Base-by-base conservation (phyloP, 2,797 vertebrate species). In the Menidia menidia region DNA sequence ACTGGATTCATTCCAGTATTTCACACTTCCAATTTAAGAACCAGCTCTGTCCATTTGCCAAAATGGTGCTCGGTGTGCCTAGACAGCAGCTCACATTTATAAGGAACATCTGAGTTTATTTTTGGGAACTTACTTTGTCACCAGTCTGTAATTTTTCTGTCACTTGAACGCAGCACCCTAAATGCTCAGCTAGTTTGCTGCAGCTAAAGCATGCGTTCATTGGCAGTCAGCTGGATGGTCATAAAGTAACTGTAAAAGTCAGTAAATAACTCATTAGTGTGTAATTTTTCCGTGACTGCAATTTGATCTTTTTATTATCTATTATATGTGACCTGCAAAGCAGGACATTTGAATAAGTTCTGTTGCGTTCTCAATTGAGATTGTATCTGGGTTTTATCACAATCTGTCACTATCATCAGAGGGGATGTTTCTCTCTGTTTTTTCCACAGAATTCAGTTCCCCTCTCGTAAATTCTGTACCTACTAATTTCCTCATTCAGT, bases 401-500 rank as follows among this genome's bases (percentile, higher is more conserved):
- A 6, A 16, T 48, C 32, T 32, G 16, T 9, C 32, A 42, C 1
- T 52, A 14, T 56, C 31, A 32, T 64, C 15, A 25, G 25, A 25
- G 25, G 10, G 18, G 16, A 47, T 62, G 2, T 47, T 4, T 70
- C 6, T 63, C 15, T 39, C 0, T 44, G 1, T 54, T 1, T 57
- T 59, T 68, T 74, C 75, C 5, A 14, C 44, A 55, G 45, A 80
- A 68, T 61, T 73, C 53, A 32, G 44, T 50, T 45, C 25, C 61
- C 19, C 39, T 44, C 58, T 41, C 39, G 35, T 6, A 55, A 55
- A 15, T 10, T 35, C 52, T 62, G 1, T 14, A 64, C n/a, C 41
- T 25, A 30, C 6, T 71, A 35, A 84, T 85, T 90, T 90, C 84
- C 78, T 77, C 56, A 13, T 77, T 71, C 44, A 64, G 30, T 42